Percentiles rank a stretch among this genome's conserved stretches.
These are phyloP conservation scores for Sinosuthora webbiana DNA, from an alignment of 2,113 vertebrate species.

Conservation along the genomic window DNA sequence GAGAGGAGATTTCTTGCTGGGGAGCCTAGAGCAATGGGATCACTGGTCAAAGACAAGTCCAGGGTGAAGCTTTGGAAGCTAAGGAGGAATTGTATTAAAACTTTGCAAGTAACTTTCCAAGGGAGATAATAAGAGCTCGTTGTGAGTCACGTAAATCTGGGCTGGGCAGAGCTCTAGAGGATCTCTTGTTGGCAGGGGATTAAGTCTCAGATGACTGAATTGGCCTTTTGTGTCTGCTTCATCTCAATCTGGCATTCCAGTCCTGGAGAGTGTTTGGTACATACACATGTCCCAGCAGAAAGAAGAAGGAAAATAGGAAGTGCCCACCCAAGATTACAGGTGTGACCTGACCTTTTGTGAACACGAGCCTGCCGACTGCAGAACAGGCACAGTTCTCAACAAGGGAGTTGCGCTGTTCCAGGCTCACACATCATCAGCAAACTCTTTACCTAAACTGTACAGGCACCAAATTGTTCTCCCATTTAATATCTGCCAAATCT, in stretches of 20 bases:
- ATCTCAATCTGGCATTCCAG: not conserved
- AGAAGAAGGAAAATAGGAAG: not conserved
- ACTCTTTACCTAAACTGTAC: not conserved
- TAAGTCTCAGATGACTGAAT: not conserved
- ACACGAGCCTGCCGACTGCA: not conserved
- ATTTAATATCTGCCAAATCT: not conserved
- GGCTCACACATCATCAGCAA: not conserved
- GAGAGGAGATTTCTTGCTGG: not conserved
- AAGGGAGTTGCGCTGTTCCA: not conserved
- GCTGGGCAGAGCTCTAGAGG: not conserved
- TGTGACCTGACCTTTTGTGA: not conserved
- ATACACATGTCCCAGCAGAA: fast-evolving
- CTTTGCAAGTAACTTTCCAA: not conserved
- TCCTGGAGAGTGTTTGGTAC: not conserved
- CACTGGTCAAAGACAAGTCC: not conserved
- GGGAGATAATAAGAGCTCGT: not conserved
- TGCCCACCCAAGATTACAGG: not conserved
- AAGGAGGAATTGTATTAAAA: not conserved
- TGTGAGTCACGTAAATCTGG: not conserved
- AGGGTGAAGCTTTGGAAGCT: not conserved
- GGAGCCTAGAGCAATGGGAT: not conserved
- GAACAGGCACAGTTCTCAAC: fast-evolving
- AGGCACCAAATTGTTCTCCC: not conserved
- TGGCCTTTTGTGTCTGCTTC: not conserved
- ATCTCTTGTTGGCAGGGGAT: not conserved